Percentiles rank a stretch among this genome's conserved stretches.
These are phyloP conservation scores for Spea hammondii DNA, from an alignment of 2,797 vertebrate genomes.

Conservation along the genomic window DNA sequence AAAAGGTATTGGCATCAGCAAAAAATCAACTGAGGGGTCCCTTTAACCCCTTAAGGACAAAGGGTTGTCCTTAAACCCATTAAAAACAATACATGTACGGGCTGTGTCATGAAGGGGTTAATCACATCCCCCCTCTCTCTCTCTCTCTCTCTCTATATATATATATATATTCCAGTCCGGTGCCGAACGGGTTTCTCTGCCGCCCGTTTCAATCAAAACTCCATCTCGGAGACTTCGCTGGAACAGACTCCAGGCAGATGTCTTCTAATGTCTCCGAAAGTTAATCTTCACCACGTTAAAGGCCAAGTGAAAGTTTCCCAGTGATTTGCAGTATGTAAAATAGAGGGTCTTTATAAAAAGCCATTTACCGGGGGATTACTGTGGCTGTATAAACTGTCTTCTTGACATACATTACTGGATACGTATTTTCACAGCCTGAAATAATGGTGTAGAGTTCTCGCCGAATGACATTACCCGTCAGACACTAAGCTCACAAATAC, in stretches of 20 bases:
- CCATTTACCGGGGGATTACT: constrained; percentile 14
- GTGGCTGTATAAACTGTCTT: constrained; percentile 9
- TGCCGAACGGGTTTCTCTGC: background rate
- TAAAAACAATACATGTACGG: no score
- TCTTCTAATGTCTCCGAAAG: constrained; percentile 18
- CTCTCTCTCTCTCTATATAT: no score
- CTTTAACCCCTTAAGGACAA: no score
- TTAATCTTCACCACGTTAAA: constrained; percentile 26
- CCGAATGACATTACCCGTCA: constrained; percentile 29
- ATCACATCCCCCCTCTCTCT: no score
- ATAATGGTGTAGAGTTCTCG: constrained; percentile 21
- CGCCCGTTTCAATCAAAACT: background rate
- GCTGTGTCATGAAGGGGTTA: no score
- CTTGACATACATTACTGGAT: constrained; percentile 20
- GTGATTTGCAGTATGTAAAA: constrained; percentile 30
- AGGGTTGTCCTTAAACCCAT: no score
- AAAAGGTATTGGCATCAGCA: no score
- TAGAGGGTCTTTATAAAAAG: background rate
- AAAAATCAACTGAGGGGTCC: no score
- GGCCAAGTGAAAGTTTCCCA: constrained; percentile 16
- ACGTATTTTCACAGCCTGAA: constrained; percentile 33
- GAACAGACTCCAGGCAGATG: constrained; percentile 7
- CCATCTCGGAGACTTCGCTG: constrained; percentile 3
- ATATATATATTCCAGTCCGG: background rate
- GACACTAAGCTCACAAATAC: constrained; percentile 21